Conservation (phyloP, 2,888 invertebrate genomes). For the Coelinius sp. region DNA sequence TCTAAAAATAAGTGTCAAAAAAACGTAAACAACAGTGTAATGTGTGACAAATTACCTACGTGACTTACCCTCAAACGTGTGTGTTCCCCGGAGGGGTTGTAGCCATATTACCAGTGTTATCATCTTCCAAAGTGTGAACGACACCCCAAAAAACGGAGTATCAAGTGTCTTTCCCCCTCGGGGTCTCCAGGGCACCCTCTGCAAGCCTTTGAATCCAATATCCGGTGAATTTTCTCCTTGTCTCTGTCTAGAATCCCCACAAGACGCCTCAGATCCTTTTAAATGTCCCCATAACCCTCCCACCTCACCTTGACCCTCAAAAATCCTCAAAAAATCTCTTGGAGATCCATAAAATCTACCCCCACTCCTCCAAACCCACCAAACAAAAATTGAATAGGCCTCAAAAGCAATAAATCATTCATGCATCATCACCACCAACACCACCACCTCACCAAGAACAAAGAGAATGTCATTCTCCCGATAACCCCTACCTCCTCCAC, state of each 20-base stretch:
- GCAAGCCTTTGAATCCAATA: not conserved
- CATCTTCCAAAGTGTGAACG: not conserved
- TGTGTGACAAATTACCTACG: constrained; percentile 29
- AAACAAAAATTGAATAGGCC: not conserved
- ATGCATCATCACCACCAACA: constrained; percentile 11
- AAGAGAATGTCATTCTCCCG: constrained; percentile 57
- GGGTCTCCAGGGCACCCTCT: not conserved
- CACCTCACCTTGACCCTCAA: too few species aligned
- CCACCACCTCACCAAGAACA: constrained; percentile 3
- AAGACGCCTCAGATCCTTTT: not conserved
- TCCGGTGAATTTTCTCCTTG: constrained; percentile 16
- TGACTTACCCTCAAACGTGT: constrained; percentile 38
- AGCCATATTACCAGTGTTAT: constrained; percentile 63
- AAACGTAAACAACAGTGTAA: constrained; percentile 2
- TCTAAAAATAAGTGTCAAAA: too few species aligned
- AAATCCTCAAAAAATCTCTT: not conserved
- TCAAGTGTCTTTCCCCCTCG: constrained; percentile 15
- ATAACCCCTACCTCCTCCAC: constrained; percentile 43
- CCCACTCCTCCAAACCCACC: not conserved
- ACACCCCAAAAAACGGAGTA: not conserved
- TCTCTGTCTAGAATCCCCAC: not conserved
- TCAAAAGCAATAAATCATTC: not conserved
- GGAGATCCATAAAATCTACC: too few species aligned
- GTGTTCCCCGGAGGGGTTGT: constrained; percentile 45
- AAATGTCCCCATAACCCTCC: not conserved